Percentiles rank a stretch among this genome's conserved stretches.
phyloP scores from a whole-genome alignment of 1,140 invertebrate genomes.

The Homalodisca vitripennis region DNA sequence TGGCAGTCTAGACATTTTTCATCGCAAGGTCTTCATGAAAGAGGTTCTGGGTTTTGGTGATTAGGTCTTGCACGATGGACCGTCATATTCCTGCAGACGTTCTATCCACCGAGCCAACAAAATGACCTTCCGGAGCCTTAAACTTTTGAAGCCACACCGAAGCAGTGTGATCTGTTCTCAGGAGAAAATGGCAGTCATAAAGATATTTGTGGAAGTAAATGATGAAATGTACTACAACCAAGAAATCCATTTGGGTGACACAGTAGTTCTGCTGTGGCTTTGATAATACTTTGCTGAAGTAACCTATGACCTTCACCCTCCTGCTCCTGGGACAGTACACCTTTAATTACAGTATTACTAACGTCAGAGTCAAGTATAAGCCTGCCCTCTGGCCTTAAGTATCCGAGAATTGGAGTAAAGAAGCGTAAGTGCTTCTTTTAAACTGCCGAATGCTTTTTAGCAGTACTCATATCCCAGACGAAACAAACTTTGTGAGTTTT shows the following conservation, averaged over 20 bases:
- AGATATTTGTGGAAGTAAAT: no score
- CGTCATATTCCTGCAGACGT: no score
- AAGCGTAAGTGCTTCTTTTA: not conserved
- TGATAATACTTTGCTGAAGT: not conserved
- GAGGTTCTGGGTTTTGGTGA: no score
- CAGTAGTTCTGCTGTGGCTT: not conserved
- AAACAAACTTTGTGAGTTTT: not conserved
- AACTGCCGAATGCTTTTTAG: not conserved
- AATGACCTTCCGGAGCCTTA: no score
- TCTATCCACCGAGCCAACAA: no score
- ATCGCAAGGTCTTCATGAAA: no score
- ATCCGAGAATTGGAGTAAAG: not conserved
- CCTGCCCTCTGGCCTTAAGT: not conserved
- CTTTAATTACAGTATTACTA: not conserved
- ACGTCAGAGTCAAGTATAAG: not conserved
- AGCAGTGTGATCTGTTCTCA: no score
- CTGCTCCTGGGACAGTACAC: not conserved
- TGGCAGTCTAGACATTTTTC: no score
- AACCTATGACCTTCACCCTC: not conserved
- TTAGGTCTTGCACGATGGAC: no score
- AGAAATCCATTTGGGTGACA: not conserved
- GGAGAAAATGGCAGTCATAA: no score
- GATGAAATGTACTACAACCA: no score
- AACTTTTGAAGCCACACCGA: no score
- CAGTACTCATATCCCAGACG: not conserved